phyloP scores from a whole-genome alignment of 2,797 vertebrate genomes.

The Enteromius paludinosus region DNA sequence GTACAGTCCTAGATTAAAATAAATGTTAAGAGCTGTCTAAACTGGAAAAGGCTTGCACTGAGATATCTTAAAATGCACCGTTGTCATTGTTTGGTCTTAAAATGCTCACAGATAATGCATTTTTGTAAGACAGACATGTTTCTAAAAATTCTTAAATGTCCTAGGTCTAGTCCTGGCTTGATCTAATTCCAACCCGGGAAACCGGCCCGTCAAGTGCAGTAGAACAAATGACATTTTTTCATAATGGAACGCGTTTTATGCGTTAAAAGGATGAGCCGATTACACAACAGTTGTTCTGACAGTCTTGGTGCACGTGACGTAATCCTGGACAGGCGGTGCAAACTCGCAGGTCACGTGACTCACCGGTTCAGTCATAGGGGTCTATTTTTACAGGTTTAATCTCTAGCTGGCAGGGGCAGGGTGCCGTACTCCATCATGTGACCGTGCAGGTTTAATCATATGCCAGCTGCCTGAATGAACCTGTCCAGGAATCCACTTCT shows the following conservation, averaged over 20 bases:
- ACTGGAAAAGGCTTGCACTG: too few relatives aligned
- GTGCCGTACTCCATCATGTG: constrained; percentile 17
- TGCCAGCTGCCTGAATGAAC: not conserved
- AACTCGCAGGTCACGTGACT: constrained; percentile 16
- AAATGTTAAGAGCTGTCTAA: too few relatives aligned
- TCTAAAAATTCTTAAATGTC: too few relatives aligned
- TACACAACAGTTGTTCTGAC: constrained; percentile 15
- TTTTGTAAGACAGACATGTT: too few relatives aligned
- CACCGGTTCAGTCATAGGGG: not conserved
- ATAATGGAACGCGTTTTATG: not conserved
- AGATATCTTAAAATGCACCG: too few relatives aligned
- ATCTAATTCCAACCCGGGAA: too few relatives aligned
- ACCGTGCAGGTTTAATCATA: constrained; percentile 3
- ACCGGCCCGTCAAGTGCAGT: not conserved
- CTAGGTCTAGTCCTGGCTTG: too few relatives aligned
- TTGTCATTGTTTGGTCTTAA: too few relatives aligned
- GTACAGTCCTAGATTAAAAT: too few relatives aligned
- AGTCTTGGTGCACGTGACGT: constrained; percentile 4
- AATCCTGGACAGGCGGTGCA: constrained; percentile 1
- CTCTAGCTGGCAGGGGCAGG: not conserved
- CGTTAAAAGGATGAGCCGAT: not conserved
- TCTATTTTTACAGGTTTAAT: constrained; percentile 35
- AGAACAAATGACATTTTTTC: not conserved
- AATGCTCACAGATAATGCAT: too few relatives aligned
- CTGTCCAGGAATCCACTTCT: not conserved